Conservation (phyloP, 2,797 vertebrate genomes). For the Silurus aristotelis region DNA sequence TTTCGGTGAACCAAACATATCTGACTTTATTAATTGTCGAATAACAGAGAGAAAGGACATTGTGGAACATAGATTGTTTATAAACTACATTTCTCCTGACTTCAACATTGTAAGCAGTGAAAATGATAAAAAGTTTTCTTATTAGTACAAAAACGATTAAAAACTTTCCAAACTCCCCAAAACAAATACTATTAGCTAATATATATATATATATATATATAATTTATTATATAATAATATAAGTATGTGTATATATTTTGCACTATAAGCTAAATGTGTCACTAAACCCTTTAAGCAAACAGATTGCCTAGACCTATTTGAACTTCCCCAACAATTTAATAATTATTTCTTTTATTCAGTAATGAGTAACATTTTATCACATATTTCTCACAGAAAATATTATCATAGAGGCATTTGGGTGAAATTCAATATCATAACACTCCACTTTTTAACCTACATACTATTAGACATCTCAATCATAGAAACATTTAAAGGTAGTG, state of each 20-base stretch:
- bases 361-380: neutral
- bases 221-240: too few species aligned
- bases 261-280: neutral
- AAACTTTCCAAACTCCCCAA: neutral
- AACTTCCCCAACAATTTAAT: neutral
- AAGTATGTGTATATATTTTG: too few species aligned
- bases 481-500: slow-evolving; percentile 17
- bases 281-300: neutral
- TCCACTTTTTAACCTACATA: slow-evolving; percentile 2
- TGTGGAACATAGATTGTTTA: slow-evolving; percentile 12
- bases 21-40: slow-evolving; percentile 69
- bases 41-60: slow-evolving; percentile 40
- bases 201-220: too few species aligned
- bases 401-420: neutral
- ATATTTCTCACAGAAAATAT: neutral
- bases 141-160: neutral
- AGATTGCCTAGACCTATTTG: neutral
- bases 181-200: neutral
- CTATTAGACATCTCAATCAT: slow-evolving; percentile 9
- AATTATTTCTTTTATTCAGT: neutral
- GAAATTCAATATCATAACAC: neutral
- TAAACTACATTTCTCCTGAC: neutral
- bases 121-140: neutral
- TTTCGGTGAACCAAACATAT: slow-evolving; percentile 60
- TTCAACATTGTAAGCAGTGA: neutral